Percentiles rank a stretch among this genome's conserved stretches.
These are phyloP conservation scores for Strigamia maritima DNA, from an alignment of 2,888 invertebrate species.

Conservation along the genomic window DNA sequence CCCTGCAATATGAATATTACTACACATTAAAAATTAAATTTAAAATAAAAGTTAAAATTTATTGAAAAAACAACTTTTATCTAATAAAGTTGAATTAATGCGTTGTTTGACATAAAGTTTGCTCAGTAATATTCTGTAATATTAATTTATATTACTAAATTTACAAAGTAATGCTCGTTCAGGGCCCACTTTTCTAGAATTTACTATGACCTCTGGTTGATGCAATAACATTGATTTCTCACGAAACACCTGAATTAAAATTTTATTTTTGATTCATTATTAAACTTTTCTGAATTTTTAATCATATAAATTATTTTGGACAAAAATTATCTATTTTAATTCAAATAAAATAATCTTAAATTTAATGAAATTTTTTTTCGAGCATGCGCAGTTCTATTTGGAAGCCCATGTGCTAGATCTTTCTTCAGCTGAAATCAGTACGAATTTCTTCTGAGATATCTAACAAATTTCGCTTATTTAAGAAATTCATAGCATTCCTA, in stretches of 20 bases:
- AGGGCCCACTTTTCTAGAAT: conserved; percentile 6
- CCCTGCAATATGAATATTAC: no score
- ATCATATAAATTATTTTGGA: neutral
- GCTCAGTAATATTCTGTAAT: no score
- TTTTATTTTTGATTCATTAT: neutral
- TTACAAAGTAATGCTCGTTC: neutral
- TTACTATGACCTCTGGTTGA: neutral
- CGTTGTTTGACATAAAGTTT: no score
- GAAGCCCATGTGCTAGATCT: neutral
- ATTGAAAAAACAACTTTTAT: no score
- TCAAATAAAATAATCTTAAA: neutral
- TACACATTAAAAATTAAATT: no score
- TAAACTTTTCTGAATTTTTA: neutral
- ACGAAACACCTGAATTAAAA: neutral
- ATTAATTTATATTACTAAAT: no score
- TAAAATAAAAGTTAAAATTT: no score
- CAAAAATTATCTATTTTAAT: neutral
- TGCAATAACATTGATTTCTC: neutral
- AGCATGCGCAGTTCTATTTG: neutral
- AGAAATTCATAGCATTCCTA: neutral
- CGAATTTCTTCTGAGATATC: neutral
- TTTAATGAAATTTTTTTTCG: neutral
- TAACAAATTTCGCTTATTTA: neutral
- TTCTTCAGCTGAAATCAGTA: neutral
- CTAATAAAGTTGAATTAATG: no score